Evolutionary conservation across 2,888 invertebrate genomes (phyloP).

Genomic region (Elegia similella): DNA sequence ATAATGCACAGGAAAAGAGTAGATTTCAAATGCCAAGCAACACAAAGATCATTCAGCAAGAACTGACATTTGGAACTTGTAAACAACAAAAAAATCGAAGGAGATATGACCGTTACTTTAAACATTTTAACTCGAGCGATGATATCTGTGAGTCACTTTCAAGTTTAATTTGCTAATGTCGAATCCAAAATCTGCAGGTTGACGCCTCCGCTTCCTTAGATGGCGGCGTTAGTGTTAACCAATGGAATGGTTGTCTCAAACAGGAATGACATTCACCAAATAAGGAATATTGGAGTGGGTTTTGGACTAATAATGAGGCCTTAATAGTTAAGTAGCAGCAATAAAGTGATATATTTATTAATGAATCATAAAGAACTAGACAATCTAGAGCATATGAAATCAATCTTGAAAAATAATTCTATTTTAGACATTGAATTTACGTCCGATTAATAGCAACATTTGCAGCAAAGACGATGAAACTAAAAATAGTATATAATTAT

Average conservation of each 20-base stretch:
- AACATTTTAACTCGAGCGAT: neutral
- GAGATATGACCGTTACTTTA: slow-evolving; percentile 1
- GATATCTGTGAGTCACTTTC: slow-evolving; percentile 21
- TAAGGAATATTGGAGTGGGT: slow-evolving; percentile 59
- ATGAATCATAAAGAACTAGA: neutral
- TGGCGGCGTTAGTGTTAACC: slow-evolving; percentile 31
- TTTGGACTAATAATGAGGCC: slow-evolving; percentile 29
- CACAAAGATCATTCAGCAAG: neutral
- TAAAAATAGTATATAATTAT: neutral
- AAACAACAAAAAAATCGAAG: slow-evolving; percentile 10
- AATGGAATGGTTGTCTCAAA: slow-evolving; percentile 55
- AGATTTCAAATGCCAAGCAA: neutral
- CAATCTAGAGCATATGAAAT: neutral
- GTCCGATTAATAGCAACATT: too few species aligned
- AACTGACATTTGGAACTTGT: slow-evolving; percentile 10
- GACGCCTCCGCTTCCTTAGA: slow-evolving; percentile 38
- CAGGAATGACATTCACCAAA: slow-evolving; percentile 50
- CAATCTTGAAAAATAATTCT: too few species aligned
- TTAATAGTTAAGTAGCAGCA: slow-evolving; percentile 26
- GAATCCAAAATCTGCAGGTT: slow-evolving; percentile 11
- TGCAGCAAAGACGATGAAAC: too few species aligned
- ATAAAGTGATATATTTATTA: slow-evolving; percentile 7
- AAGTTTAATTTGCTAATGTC: slow-evolving; percentile 10
- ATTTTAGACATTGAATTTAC: too few species aligned
- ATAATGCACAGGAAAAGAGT: neutral